Conservation (phyloP, 2,113 vertebrate genomes). For the Neomonachus schauinslandi region DNA sequence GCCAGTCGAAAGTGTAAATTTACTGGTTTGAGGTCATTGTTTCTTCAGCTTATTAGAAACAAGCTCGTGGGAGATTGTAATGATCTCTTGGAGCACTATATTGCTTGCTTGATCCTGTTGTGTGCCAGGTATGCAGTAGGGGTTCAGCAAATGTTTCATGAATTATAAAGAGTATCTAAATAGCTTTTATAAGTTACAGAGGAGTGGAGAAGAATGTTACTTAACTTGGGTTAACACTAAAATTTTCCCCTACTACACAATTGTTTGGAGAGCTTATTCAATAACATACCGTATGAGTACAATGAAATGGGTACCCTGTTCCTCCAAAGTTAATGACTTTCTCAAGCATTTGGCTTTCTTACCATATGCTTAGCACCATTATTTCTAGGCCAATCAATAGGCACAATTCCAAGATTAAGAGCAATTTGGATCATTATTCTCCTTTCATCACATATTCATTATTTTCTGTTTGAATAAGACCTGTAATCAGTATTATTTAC, state of each 20-base stretch:
- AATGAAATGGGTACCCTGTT: constrained; percentile 54
- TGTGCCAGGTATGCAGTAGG: constrained; percentile 21
- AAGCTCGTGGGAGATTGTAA: constrained; percentile 15
- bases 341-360: constrained; percentile 64
- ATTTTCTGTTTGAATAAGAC: constrained; percentile 77
- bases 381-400: constrained; percentile 70
- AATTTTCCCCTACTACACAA: constrained; percentile 55
- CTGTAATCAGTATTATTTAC: constrained; percentile 80
- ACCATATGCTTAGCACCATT: constrained; percentile 61
- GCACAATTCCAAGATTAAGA: constrained; percentile 69
- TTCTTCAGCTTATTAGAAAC: constrained; percentile 60
- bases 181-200: constrained; percentile 43
- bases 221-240: constrained; percentile 58
- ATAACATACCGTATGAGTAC: constrained; percentile 40
- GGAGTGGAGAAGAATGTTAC: constrained; percentile 42
- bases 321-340: constrained; percentile 70
- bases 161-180: constrained; percentile 46
- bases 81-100: background rate
- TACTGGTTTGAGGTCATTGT: constrained; percentile 21
- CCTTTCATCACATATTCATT: constrained; percentile 70
- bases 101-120: constrained; percentile 56
- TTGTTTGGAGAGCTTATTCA: constrained; percentile 60
- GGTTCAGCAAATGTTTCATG: constrained; percentile 10
- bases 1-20: constrained; percentile 17
- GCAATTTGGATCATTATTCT: constrained; percentile 72